These are phyloP conservation scores for Lasioglossum pauxillum DNA, from an alignment of 2,888 invertebrate genomes.

Conservation along the genomic window DNA sequence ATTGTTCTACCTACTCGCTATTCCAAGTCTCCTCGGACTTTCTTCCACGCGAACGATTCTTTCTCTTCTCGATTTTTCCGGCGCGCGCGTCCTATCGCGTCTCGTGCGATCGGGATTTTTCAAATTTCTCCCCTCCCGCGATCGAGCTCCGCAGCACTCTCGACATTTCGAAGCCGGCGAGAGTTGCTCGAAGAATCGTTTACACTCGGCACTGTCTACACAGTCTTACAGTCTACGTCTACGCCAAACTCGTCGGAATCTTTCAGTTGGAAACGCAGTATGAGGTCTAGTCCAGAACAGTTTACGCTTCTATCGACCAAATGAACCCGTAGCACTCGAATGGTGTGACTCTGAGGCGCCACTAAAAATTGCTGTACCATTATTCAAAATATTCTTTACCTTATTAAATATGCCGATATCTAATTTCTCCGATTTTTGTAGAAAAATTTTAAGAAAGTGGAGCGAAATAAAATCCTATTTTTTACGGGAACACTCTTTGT, in stretches of 20 bases:
- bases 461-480: no score
- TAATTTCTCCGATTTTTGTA: no score
- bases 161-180: neutral
- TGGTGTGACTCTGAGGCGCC: no score
- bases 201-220: neutral
- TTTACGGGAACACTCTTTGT: no score
- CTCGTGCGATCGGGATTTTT: neutral
- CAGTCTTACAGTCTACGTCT: neutral
- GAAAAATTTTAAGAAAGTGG: no score
- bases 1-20: conserved; percentile 30
- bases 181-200: neutral
- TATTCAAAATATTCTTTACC: no score
- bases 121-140: neutral
- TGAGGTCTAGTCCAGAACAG: neutral
- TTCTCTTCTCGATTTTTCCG: neutral
- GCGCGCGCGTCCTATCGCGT: neutral
- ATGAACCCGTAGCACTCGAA: neutral
- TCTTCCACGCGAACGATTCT: neutral
- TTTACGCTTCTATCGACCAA: neutral
- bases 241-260: neutral
- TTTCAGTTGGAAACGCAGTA: neutral
- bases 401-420: no score
- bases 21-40: conserved; percentile 1
- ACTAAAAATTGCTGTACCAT: no score
- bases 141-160: neutral